Base-by-base conservation (phyloP, 1,140 invertebrate genomes). In the Hylyphantes graminicola region DNA sequence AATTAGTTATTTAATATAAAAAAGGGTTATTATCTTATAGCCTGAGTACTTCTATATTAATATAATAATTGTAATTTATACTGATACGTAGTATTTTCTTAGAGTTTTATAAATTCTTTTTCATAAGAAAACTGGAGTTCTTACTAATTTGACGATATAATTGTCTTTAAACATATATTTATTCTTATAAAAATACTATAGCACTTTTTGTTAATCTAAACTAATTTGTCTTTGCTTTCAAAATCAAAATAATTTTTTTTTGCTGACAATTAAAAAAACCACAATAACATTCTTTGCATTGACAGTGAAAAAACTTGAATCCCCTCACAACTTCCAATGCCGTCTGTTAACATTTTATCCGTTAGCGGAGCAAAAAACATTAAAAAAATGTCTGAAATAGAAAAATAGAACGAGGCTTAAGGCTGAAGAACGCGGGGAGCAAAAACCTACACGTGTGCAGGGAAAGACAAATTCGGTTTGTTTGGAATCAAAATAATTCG, bases 401-500 rank as follows among this genome's bases (percentile, higher is more conserved):
- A 73, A 73, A 73, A 54, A 57, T 19, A 50, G 70, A 51, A 48
- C 17, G 17, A 70, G 67, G 53, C 50, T 51, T 15, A 17, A 51
- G 48, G 53, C 15, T 70, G 67, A 51, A 51, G 67, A 70, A 51
- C 48, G 67, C 48, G n/a, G 67, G 48, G 8, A 19, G 70, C 19
- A n/a, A 15, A 51, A 55, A 11, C 19, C 21, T 57, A 57, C 70
- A 73, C 53, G 53, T 73, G 53, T 17, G 53, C 70, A 12, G 13
- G 17, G 57, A 17, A 61, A 35, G 35, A 35, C 35, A 35, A 35
- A 35, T 35, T 35, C 57, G 12, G 12, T 17, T 73, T 73, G 70
- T 73, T 73, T 73, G 53, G 70, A 73, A 54, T 73, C 51, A 73
- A 73, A 73, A 73, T 73, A 73, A 55, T 13, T 12, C 51, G 8